Percentiles rank a stretch among this genome's conserved stretches.
Conservation (phyloP, 2,113 vertebrate species). For the Clinocottus analis region DNA sequence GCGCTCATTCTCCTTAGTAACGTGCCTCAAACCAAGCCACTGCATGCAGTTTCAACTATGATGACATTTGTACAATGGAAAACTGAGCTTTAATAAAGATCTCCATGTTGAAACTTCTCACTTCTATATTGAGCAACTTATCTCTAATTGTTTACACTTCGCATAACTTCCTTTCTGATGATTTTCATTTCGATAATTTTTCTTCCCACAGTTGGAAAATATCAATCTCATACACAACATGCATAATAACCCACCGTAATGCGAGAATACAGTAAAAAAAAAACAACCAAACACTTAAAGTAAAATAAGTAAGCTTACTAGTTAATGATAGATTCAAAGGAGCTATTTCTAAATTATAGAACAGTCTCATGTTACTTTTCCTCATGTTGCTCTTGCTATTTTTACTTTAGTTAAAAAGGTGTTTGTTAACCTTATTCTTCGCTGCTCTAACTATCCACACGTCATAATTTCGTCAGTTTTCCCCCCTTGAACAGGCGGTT, state of each 20-base stretch:
- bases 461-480: not conserved
- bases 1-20: constrained; percentile 81
- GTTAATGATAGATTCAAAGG: not conserved
- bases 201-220: not conserved
- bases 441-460: not conserved
- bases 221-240: not conserved
- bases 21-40: constrained; percentile 86
- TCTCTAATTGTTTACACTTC: not conserved
- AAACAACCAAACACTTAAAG: not conserved
- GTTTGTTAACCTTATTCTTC: not conserved
- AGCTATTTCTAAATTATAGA: not conserved
- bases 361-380: not conserved
- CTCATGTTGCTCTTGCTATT: not conserved
- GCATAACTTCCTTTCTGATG: not conserved
- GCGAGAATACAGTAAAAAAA: not conserved
- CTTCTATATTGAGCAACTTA: not conserved
- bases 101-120: constrained; percentile 81
- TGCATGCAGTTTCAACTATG: constrained; percentile 85
- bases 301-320: not conserved
- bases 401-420: too few relatives aligned
- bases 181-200: not conserved
- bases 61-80: constrained; percentile 86
- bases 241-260: not conserved
- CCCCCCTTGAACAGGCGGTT: not conserved
- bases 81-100: constrained; percentile 89